These are phyloP conservation scores for Austrolebias charrua DNA, from an alignment of 2,797 vertebrate species.

Conservation along the genomic window DNA sequence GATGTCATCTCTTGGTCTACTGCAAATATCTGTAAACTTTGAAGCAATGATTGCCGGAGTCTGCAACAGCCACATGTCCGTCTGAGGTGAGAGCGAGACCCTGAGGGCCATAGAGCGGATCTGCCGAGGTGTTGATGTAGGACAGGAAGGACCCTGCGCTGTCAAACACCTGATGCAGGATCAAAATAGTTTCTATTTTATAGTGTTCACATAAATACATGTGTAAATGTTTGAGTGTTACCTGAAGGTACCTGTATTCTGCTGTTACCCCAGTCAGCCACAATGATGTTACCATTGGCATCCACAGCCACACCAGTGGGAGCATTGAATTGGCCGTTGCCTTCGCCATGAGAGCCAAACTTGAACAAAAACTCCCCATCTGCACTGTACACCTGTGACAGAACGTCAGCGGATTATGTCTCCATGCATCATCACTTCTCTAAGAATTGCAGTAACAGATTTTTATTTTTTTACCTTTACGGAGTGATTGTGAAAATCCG, in stretches of 20 bases:
- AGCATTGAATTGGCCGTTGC: constrained; percentile 96
- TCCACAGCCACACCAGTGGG: constrained; percentile 94
- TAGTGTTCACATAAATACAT: no score
- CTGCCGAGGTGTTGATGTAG: constrained; percentile 95
- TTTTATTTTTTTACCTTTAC: constrained; percentile 85
- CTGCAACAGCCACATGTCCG: constrained; percentile 93
- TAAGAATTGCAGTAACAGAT: not conserved
- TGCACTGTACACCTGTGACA: constrained; percentile 89
- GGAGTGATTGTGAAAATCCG: constrained; percentile 97
- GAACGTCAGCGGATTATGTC: not conserved
- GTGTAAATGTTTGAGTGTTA: not conserved
- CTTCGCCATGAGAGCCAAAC: constrained; percentile 96
- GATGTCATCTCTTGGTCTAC: constrained; percentile 67
- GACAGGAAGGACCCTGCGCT: constrained; percentile 94
- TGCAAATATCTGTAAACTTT: constrained; percentile 98
- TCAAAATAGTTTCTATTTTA: not conserved
- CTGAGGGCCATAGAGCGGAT: constrained; percentile 94
- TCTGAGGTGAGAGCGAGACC: constrained; percentile 95
- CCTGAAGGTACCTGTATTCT: constrained; percentile 86
- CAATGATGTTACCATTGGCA: constrained; percentile 93
- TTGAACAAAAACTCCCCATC: constrained; percentile 96
- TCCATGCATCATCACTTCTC: not conserved
- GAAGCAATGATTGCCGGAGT: constrained; percentile 98
- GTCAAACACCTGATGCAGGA: constrained; percentile 88
- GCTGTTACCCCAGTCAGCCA: constrained; percentile 98